These are phyloP conservation scores for Caenorhabditis angaria DNA, from an alignment of 2,888 invertebrate species.

Conservation along the genomic window DNA sequence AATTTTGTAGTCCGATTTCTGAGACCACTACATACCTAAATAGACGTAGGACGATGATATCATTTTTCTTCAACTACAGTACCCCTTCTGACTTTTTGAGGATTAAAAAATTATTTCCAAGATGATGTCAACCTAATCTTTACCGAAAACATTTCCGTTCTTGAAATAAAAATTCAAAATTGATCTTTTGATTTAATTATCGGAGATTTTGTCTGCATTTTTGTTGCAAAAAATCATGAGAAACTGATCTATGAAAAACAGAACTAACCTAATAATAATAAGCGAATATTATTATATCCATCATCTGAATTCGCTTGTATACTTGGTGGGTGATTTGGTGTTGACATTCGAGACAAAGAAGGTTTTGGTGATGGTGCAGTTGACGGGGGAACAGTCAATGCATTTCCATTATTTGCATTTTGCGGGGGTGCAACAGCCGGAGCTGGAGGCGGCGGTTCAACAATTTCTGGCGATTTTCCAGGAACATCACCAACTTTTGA, in stretches of 20 bases:
- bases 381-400: not conserved
- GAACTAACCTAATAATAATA: conserved; percentile 7
- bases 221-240: too few species aligned
- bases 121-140: too few species aligned
- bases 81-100: too few species aligned
- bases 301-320: not conserved
- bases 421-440: not conserved
- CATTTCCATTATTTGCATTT: not conserved
- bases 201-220: too few species aligned
- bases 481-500: conserved; percentile 14
- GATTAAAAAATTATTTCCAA: too few species aligned
- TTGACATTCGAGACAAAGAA: not conserved
- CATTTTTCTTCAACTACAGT: too few species aligned
- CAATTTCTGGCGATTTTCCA: not conserved
- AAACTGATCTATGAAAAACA: not conserved
- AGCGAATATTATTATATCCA: not conserved
- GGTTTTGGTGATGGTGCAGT: not conserved
- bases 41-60: too few species aligned
- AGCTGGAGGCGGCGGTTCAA: not conserved
- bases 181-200: too few species aligned
- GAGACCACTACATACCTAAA: too few species aligned
- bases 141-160: too few species aligned
- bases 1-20: too few species aligned
- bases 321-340: not conserved
- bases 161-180: too few species aligned